Base-by-base conservation (phyloP, 2,113 vertebrate genomes). In the Plotosus lineatus region DNA sequence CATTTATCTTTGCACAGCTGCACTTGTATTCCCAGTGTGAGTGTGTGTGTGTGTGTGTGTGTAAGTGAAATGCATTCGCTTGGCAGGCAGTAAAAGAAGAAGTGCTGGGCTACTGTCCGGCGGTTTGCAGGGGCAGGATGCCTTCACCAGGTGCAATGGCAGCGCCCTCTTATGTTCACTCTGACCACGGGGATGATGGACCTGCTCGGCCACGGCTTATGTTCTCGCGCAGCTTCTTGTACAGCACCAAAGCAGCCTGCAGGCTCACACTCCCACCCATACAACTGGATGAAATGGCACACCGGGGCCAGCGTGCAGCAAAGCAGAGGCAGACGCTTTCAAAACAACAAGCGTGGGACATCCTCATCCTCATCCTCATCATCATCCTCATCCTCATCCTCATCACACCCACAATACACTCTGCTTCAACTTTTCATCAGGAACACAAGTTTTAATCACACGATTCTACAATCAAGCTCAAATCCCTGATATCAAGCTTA, bases 121-220 rank as follows among this genome's bases (percentile, higher is more conserved):
- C 87, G 88, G 84, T 74, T 65, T 77, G 89, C 85, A 84, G 86
- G 92, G 91, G 88, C 90, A 92, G 88, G 88, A 80, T 86, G 89
- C 80, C 56, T 79, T 84, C n/a, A 88, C 93, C 94, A 94, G 93
- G 94, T 94, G 94, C 93, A 90, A 92, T 93, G 93, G 94, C 90
- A 94, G 94, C 94, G 94, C 94, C 94, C 94, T 94, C 94, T 94
- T 93, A 94, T 94, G 94, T 94, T 93, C 94, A 94, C 85, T 92
- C 87, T 87, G 92, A 90, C 92, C 92, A 91, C 82, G 86, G 90
- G 91, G 92, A 92, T 90, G 90, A 90, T 86, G 89, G 88, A 83
- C 85, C 79, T 85, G 87, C 88, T 79, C 83, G 33, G 73, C 79
- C 83, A 61, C 21, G 65, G 55, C 68, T 77, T 6, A 48, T 76